A percentile compares a stretch with the other conserved stretches of the same genome.
phyloP scores from a whole-genome alignment of 2,888 invertebrate species.

The Tenthredo mesomela region DNA sequence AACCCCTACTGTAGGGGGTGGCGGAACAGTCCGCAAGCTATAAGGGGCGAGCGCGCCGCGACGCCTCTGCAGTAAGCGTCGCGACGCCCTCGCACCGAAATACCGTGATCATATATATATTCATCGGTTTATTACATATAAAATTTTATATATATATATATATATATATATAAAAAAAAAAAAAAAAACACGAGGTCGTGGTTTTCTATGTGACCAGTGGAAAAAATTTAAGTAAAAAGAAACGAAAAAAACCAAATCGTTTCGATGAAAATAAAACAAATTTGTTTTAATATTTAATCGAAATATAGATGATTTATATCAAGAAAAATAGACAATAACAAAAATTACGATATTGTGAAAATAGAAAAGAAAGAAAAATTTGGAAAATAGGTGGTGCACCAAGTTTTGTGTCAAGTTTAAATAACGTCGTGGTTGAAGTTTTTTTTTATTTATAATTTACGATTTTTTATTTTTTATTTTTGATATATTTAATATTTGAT shows the following conservation, averaged over 20 bases:
- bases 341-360: background rate
- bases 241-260: no score
- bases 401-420: background rate
- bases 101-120: constrained; percentile 24
- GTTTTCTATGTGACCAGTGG: background rate
- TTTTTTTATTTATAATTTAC: background rate
- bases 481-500: no score
- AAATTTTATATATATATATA: background rate
- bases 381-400: background rate
- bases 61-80: constrained; percentile 76
- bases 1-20: constrained; percentile 52
- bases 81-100: constrained; percentile 66
- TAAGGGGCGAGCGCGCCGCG: constrained; percentile 76
- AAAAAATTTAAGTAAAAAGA: no score
- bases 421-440: background rate
- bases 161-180: no score
- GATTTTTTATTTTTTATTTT: background rate
- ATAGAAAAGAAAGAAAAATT: background rate
- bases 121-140: background rate
- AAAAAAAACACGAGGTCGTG: background rate
- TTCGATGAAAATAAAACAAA: no score
- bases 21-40: constrained; percentile 59
- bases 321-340: background rate
- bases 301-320: no score
- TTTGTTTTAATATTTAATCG: no score